Percentiles rank a stretch among this genome's conserved stretches.
These are phyloP conservation scores for Chrysina gloriosa DNA, from an alignment of 2,888 invertebrate genomes.

Conservation along the genomic window DNA sequence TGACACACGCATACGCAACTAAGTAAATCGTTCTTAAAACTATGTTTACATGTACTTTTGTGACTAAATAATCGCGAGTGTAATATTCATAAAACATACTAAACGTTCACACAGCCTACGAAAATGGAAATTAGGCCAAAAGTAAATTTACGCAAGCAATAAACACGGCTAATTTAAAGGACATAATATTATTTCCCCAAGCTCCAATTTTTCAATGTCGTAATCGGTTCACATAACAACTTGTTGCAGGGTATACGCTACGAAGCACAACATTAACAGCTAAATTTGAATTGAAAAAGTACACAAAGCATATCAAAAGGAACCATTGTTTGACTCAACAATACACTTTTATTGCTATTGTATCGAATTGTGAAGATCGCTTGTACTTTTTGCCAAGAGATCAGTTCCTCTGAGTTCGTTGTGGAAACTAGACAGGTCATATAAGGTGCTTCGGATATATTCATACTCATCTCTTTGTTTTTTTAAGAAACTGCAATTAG, in stretches of 20 bases:
- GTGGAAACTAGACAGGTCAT: slow-evolving; percentile 26
- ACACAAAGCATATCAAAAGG: slow-evolving; percentile 37
- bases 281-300: slow-evolving; percentile 39
- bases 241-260: slow-evolving; percentile 29
- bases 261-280: slow-evolving; percentile 28
- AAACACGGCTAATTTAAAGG: neutral
- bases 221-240: slow-evolving; percentile 31
- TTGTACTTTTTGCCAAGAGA: slow-evolving; percentile 34
- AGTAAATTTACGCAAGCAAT: neutral
- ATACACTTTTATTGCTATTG: slow-evolving; percentile 44
- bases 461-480: no score
- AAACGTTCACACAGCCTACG: no score
- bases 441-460: slow-evolving; percentile 23
- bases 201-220: slow-evolving; percentile 2
- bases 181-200: neutral
- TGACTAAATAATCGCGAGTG: no score
- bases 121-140: neutral
- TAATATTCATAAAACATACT: no score
- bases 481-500: neutral
- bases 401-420: slow-evolving; percentile 38
- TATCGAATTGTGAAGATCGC: slow-evolving; percentile 39
- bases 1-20: no score
- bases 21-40: no score
- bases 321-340: slow-evolving; percentile 40
- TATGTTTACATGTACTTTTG: no score